These are phyloP conservation scores for Silurus glanis DNA, from an alignment of 2,113 vertebrate genomes.

Conservation along the genomic window DNA sequence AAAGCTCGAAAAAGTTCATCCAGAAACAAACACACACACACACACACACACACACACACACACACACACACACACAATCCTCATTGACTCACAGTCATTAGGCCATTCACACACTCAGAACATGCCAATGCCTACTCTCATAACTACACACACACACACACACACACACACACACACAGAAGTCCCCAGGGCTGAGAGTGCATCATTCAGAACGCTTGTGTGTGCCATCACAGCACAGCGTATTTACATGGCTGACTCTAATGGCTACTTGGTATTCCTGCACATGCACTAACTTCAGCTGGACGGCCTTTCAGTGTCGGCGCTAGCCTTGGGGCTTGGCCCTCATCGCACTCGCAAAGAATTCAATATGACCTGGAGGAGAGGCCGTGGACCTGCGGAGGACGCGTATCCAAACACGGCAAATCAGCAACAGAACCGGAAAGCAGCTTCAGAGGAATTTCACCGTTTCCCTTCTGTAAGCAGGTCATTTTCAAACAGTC, in stretches of 20 bases:
- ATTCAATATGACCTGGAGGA: constrained; percentile 49
- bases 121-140: not conserved
- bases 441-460: not conserved
- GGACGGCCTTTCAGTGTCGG: constrained; percentile 48
- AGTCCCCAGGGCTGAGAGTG: constrained; percentile 16
- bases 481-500: not conserved
- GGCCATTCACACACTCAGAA: constrained; percentile 2
- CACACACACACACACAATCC: not conserved
- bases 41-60: not conserved
- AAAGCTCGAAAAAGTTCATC: no score
- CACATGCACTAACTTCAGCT: constrained; percentile 45
- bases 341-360: constrained; percentile 49
- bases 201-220: constrained; percentile 16
- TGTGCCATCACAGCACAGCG: constrained; percentile 1
- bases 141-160: constrained; percentile 11
- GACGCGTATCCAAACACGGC: constrained; percentile 12
- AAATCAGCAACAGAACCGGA: not conserved
- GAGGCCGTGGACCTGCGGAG: constrained; percentile 19
- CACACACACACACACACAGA: not conserved
- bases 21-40: not conserved
- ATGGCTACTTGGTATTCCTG: constrained; percentile 55
- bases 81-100: not conserved
- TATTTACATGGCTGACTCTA: constrained; percentile 33
- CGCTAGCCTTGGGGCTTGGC: constrained; percentile 45
- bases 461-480: not conserved